These are phyloP conservation scores for Mayetiola destructor DNA, from an alignment of 2,888 invertebrate genomes.

Conservation along the genomic window DNA sequence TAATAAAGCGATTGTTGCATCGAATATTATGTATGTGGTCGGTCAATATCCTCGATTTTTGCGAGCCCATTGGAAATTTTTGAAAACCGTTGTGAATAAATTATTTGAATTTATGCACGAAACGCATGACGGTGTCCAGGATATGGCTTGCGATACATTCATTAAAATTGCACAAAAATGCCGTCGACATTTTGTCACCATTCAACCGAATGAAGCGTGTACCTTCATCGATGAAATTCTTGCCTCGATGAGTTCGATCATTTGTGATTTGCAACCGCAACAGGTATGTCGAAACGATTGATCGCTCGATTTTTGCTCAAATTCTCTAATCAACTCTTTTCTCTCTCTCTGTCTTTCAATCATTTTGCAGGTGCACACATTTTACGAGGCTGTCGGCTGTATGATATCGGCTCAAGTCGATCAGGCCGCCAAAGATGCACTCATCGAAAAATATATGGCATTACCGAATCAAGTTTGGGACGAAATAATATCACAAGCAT, in stretches of 20 bases:
- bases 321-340: too few relatives aligned
- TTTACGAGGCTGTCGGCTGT: constrained; percentile 98
- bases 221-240: constrained; percentile 99
- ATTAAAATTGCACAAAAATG: constrained; percentile 99
- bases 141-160: constrained; percentile 99
- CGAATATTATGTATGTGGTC: constrained; percentile 99
- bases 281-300: constrained; percentile 47
- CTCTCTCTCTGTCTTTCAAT: constrained; percentile 36
- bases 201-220: constrained; percentile 88
- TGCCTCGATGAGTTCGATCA: constrained; percentile 88
- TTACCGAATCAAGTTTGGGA: constrained; percentile 98
- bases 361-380: constrained; percentile 57
- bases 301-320: background rate
- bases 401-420: constrained; percentile 97
- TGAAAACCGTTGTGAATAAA: constrained; percentile 99
- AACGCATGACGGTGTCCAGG: constrained; percentile 98
- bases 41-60: constrained; percentile 98
- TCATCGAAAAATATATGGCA: constrained; percentile 95
- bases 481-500: constrained; percentile 91
- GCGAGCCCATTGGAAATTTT: constrained; percentile 98
- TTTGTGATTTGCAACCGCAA: constrained; percentile 95
- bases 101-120: constrained; percentile 99
- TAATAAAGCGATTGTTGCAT: constrained; percentile 99
- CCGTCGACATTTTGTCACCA: constrained; percentile 90
- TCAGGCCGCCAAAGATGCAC: constrained; percentile 74